These are phyloP conservation scores for Drosophila mercatorum DNA, from an alignment of 2,888 invertebrate genomes.

Conservation along the genomic window DNA sequence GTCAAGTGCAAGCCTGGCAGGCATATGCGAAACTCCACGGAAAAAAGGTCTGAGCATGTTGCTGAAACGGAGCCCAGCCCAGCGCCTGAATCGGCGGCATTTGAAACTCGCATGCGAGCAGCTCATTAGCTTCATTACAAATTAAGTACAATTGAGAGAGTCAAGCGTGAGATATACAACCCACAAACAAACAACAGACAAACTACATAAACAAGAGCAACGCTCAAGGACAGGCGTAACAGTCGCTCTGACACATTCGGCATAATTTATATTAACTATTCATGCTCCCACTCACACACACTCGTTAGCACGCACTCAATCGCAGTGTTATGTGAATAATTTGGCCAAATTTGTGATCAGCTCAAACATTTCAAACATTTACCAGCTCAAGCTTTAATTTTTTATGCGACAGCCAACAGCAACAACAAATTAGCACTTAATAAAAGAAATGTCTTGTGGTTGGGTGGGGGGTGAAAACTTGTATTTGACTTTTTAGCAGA, in stretches of 20 bases:
- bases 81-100: slow-evolving; percentile 28
- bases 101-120: slow-evolving; percentile 63
- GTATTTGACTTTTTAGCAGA: slow-evolving; percentile 1
- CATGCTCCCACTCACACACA: slow-evolving; percentile 50
- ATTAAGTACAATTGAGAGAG: neutral
- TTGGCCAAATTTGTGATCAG: slow-evolving; percentile 78
- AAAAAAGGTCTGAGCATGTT: slow-evolving; percentile 29
- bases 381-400: slow-evolving; percentile 55
- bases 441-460: slow-evolving; percentile 41
- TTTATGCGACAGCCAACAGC: slow-evolving; percentile 42
- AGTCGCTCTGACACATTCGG: slow-evolving; percentile 37
- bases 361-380: slow-evolving; percentile 70
- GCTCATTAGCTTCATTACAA: slow-evolving; percentile 71
- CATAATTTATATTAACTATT: slow-evolving; percentile 71
- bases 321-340: slow-evolving; percentile 66
- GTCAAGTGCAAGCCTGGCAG: slow-evolving; percentile 20
- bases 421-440: slow-evolving; percentile 69
- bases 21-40: slow-evolving; percentile 34
- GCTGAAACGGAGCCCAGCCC: slow-evolving; percentile 21
- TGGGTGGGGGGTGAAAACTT: slow-evolving; percentile 32
- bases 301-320: slow-evolving; percentile 1
- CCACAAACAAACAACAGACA: neutral
- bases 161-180: slow-evolving; percentile 1
- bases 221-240: slow-evolving; percentile 15
- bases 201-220: neutral